Conservation (phyloP, 2,888 invertebrate species). For the Synergus gifuensis region DNA sequence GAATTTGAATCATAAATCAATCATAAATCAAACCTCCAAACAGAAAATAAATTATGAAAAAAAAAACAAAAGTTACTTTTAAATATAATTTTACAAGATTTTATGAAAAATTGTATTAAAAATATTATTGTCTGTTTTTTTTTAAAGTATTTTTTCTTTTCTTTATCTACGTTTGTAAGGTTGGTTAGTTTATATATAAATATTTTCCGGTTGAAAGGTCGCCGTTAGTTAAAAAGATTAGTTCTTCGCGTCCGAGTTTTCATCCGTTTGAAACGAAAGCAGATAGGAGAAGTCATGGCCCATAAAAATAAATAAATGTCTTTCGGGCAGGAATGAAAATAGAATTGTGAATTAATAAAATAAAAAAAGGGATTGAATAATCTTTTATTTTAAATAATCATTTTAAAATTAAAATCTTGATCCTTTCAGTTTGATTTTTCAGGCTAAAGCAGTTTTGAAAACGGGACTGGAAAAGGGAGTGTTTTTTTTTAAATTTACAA, state of each 20-base stretch:
- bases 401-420: too few relatives aligned
- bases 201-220: conserved; percentile 9
- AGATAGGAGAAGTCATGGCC: conserved; percentile 28
- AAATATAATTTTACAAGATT: too few relatives aligned
- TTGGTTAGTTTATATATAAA: neutral
- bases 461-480: too few relatives aligned
- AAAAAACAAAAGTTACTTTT: neutral
- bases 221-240: conserved; percentile 33
- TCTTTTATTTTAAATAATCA: neutral
- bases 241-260: neutral
- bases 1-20: neutral
- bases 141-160: neutral
- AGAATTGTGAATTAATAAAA: neutral
- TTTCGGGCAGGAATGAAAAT: neutral
- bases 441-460: too few relatives aligned
- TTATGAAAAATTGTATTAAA: too few relatives aligned
- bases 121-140: neutral
- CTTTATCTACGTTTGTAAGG: neutral
- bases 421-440: too few relatives aligned
- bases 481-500: neutral
- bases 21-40: neutral
- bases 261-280: conserved; percentile 32
- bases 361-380: neutral
- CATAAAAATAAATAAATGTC: conserved; percentile 6
- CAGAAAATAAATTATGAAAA: neutral